A percentile compares a stretch with the other conserved stretches of the same genome.
These are phyloP conservation scores for Parazoanthus swiftii DNA, from an alignment of 92 coral and sea anemone species.

Conservation along the genomic window DNA sequence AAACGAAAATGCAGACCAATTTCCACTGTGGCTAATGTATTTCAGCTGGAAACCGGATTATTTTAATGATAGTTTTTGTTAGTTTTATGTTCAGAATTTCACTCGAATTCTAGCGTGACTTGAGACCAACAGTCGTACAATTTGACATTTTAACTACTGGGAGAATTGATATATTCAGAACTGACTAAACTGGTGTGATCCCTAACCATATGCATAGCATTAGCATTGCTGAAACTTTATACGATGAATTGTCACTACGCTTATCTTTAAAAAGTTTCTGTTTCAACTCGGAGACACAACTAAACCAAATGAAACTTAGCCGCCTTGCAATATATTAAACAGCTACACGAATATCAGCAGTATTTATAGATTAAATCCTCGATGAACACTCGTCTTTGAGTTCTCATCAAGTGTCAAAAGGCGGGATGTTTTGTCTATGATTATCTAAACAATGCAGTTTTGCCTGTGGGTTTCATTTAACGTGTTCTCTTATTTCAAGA, in stretches of 20 bases:
- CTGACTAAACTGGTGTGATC: background rate
- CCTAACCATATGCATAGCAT: background rate
- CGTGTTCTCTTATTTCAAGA: conserved; percentile 11
- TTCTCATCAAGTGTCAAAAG: conserved; percentile 26
- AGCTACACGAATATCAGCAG: conserved; percentile 2
- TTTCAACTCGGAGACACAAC: background rate
- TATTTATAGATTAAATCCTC: conserved; percentile 12
- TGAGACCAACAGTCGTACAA: background rate
- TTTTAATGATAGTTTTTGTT: conserved; percentile 19
- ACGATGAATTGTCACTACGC: too few relatives aligned
- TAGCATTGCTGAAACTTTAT: background rate
- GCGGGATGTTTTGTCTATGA: conserved; percentile 43
- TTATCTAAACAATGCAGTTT: conserved; percentile 25
- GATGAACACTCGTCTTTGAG: conserved; percentile 11
- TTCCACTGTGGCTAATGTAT: conserved; percentile 37
- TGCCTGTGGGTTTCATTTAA: conserved; percentile 21
- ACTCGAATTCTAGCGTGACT: conserved; percentile 18
- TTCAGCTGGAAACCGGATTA: conserved; percentile 41
- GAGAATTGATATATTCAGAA: background rate
- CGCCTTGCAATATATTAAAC: background rate
- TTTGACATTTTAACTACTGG: background rate
- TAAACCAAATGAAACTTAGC: conserved; percentile 1
- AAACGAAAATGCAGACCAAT: conserved; percentile 13
- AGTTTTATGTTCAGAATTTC: background rate
- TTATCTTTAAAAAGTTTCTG: background rate